Evolutionary conservation across 2,797 vertebrate genomes (phyloP).

Genomic region (Octomys mimax): DNA sequence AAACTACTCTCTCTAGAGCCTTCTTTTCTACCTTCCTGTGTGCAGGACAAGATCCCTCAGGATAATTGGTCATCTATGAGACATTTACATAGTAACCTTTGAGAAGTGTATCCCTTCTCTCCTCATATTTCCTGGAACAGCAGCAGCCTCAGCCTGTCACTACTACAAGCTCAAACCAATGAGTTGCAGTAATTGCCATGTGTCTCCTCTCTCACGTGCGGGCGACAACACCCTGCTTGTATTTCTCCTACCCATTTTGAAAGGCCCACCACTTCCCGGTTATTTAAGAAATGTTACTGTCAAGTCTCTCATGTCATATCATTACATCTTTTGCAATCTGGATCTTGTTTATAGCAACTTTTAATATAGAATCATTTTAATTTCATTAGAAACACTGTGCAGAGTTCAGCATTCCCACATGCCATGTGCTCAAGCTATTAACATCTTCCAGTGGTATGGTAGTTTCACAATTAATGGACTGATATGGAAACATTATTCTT

Average conservation of each 20-base stretch:
- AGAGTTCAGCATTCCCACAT: background rate
- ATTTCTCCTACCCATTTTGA: background rate
- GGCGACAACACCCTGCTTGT: background rate
- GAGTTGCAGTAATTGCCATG: background rate
- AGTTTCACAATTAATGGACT: background rate
- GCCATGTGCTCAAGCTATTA: background rate
- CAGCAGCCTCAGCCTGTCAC: background rate
- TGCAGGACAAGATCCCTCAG: background rate
- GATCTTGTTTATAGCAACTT: background rate
- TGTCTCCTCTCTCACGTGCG: background rate
- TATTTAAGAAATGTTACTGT: background rate
- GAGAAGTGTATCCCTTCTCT: background rate
- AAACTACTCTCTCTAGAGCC: background rate
- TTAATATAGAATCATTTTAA: constrained; percentile 17
- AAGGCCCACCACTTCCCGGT: background rate
- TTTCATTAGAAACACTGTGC: background rate
- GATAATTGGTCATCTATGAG: background rate
- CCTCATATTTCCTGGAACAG: background rate
- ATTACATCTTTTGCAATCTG: background rate
- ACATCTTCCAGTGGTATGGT: background rate
- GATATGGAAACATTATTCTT: background rate
- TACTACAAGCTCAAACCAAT: background rate
- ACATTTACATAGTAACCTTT: background rate
- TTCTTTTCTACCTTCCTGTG: background rate
- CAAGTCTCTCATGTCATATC: background rate